Percentiles rank a stretch among this genome's conserved stretches.
Evolutionary conservation across 2,888 invertebrate species (phyloP).

Genomic region (Caenorhabditis panamensis): DNA sequence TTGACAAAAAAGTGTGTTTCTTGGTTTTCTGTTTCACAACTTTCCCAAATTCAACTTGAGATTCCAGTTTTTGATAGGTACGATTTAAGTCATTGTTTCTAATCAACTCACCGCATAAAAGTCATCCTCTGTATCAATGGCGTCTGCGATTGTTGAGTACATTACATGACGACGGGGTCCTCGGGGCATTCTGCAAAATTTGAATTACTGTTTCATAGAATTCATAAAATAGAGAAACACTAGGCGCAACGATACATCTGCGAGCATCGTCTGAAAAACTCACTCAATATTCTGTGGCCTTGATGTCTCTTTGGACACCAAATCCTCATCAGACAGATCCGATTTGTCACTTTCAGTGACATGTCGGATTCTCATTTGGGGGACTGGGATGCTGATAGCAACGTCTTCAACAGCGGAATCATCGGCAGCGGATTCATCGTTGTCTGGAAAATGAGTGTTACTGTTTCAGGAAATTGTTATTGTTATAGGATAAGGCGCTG

Average conservation of each 20-base stretch:
- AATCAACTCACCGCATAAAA: constrained; percentile 28
- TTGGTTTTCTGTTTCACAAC: no score
- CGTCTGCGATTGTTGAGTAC: constrained; percentile 74
- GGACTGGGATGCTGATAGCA: constrained; percentile 25
- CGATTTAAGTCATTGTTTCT: not conserved
- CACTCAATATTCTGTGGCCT: constrained; percentile 22
- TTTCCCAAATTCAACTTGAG: not conserved
- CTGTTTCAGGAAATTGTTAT: no score
- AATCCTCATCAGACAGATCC: constrained; percentile 55
- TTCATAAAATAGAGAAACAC: no score
- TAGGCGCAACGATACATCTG: no score
- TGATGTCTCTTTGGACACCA: constrained; percentile 27
- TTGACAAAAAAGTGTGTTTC: no score
- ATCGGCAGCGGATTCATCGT: constrained; percentile 22
- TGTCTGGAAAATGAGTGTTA: not conserved
- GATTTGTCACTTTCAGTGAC: constrained; percentile 54
- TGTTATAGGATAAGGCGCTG: no score
- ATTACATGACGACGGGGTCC: constrained; percentile 65
- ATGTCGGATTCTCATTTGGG: constrained; percentile 29
- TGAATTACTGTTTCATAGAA: not conserved
- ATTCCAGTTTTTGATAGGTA: no score
- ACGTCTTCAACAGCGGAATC: constrained; percentile 12
- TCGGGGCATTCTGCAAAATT: constrained; percentile 28
- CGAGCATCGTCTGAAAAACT: no score
- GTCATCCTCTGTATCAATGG: constrained; percentile 65